These are phyloP conservation scores for Pseudobourletiella spinata DNA, from an alignment of 1,140 invertebrate species.

Conservation along the genomic window DNA sequence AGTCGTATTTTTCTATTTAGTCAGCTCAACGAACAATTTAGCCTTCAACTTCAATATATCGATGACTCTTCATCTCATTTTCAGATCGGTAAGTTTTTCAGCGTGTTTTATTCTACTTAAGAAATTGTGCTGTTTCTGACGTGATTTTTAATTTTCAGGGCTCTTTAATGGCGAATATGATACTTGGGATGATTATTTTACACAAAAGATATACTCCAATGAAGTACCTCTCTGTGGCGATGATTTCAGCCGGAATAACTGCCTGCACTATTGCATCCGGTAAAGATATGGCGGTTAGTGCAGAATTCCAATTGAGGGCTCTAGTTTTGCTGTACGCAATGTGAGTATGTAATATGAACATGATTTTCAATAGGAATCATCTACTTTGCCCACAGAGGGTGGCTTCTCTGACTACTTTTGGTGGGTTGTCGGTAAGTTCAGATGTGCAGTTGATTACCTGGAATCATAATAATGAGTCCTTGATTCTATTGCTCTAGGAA, in stretches of 20 bases:
- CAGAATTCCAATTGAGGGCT: no score
- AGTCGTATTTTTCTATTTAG: conserved; percentile 83
- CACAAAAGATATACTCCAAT: conserved; percentile 71
- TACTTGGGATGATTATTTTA: conserved; percentile 89
- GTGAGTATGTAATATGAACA: no score
- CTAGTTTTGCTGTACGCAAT: no score
- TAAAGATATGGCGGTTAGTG: conserved; percentile 47
- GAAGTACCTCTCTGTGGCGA: conserved; percentile 84
- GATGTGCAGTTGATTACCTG: no score
- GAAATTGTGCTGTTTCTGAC: no score
- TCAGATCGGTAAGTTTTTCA: conserved; percentile 68
- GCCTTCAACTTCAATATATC: conserved; percentile 95
- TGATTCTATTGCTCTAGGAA: no score
- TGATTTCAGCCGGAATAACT: conserved; percentile 86
- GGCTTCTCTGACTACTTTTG: conserved; percentile 1
- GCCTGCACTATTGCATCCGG: conserved; percentile 86
- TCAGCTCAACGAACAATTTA: conserved; percentile 92
- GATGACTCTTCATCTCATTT: conserved; percentile 98
- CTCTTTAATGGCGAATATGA: conserved; percentile 91
- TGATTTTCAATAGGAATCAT: background rate
- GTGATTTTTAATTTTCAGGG: no score
- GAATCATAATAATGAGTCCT: no score
- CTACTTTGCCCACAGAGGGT: background rate
- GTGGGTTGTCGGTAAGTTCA: background rate
- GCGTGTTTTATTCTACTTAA: no score